These are phyloP conservation scores for Linnaemya vulpina DNA, from an alignment of 2,888 invertebrate species.

Conservation along the genomic window DNA sequence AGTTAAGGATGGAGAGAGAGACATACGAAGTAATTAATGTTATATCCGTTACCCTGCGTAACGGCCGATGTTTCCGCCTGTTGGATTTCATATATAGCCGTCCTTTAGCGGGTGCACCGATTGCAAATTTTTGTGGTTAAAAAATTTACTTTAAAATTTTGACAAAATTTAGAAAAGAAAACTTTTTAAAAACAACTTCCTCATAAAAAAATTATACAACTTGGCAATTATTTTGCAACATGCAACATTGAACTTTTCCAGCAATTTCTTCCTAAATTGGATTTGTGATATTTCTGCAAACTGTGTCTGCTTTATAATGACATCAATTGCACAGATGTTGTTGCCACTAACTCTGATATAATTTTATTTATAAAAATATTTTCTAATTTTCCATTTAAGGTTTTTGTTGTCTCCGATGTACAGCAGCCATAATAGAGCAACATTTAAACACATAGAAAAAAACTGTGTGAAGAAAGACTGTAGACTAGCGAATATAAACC, in stretches of 20 bases:
- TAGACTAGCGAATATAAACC: not conserved
- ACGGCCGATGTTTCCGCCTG: too few species aligned
- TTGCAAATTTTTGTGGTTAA: too few species aligned
- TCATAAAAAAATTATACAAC: not conserved
- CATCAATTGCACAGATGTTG: conserved; percentile 38
- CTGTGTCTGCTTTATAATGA: not conserved
- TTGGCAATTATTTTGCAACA: not conserved
- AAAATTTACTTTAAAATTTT: too few species aligned
- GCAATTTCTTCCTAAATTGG: conserved; percentile 13
- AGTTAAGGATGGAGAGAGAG: too few species aligned
- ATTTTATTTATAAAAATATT: not conserved
- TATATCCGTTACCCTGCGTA: too few species aligned
- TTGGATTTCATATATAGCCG: too few species aligned
- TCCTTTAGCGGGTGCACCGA: too few species aligned
- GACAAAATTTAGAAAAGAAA: too few species aligned
- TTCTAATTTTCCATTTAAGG: conserved; percentile 16
- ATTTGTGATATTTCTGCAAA: not conserved
- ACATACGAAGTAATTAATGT: too few species aligned
- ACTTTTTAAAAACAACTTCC: not conserved
- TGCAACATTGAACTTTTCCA: conserved; percentile 23
- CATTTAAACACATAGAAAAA: not conserved
- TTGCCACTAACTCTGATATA: not conserved
- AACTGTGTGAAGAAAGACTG: conserved; percentile 9
- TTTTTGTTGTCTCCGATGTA: conserved; percentile 29
- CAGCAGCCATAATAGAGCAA: conserved; percentile 30